A percentile compares a stretch with the other conserved stretches of the same genome.
These are phyloP conservation scores for Tonatia bakeri DNA, from an alignment of 2,113 vertebrate species.

Conservation along the genomic window DNA sequence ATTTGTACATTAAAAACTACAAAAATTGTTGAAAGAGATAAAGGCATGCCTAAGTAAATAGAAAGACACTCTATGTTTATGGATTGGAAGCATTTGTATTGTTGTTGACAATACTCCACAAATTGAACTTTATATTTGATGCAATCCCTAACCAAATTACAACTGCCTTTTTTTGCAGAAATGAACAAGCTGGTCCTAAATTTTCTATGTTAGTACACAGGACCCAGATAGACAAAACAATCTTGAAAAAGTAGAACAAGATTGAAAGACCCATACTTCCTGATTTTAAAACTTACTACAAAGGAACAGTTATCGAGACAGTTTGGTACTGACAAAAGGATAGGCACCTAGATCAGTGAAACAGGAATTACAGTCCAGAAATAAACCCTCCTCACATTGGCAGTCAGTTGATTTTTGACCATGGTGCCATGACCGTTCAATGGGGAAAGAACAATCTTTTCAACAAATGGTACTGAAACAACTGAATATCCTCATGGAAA, in stretches of 20 bases:
- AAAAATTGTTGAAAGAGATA: background rate
- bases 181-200: background rate
- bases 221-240: background rate
- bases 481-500: background rate
- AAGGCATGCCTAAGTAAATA: background rate
- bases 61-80: background rate
- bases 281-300: background rate
- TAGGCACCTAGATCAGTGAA: background rate
- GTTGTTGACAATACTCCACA: background rate
- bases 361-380: background rate
- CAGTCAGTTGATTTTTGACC: background rate
- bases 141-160: background rate
- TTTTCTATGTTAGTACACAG: background rate
- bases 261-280: background rate
- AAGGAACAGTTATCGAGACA: background rate
- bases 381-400: background rate
- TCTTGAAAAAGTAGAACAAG: background rate
- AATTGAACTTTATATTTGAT: background rate
- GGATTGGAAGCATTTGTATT: background rate
- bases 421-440: background rate
- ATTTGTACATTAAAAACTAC: background rate
- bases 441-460: background rate
- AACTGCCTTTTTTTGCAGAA: background rate
- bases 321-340: background rate
- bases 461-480: background rate